Base-by-base conservation (phyloP, 1,140 invertebrate genomes). In the Drosophila auraria region DNA sequence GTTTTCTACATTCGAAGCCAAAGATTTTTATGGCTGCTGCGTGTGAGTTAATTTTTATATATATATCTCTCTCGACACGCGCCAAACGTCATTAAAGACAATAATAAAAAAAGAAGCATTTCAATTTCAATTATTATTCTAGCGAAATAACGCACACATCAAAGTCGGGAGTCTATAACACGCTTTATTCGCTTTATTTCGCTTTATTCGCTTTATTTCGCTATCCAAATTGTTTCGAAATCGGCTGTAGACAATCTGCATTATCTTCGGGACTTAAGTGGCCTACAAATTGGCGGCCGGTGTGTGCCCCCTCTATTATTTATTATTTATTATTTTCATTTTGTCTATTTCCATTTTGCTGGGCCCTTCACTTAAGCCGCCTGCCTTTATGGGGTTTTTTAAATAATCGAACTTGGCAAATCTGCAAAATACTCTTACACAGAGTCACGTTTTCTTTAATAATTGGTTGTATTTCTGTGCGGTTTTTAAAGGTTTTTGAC, bases 61-160 rank as follows among this genome's bases (percentile, higher is more conserved):
- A 44, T 64, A 42, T 68, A 33, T 14, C 11, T 15, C 20, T 38
- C 44, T 61, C 27, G 83, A 87, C 83, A 87, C 83, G 80, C 83
- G 83, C 72, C 83, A 62, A 69, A 71, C 57, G 65, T 71, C 69
- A 74, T 74, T 74, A 74, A 74, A 51, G 74, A 72, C 33, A 33
- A 33, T 2, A 58, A 59, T 60, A 66, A 47, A 59, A 30, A 47
- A 60, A 60, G 27, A 64, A 44, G 40, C 20, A 58, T 63, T 65
- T 53, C 62, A 58, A 38, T 51, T 45, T 82, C 59, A 74, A 69
- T 80, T 76, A 82, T 79, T 82, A 86, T 86, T 86, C 83, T 82
- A 83, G 49, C 47, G 73, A 44, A 78, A 78, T 71, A 57, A 71
- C 54, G 58, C 45, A 57, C 54, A 62, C 76, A 78, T 58, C 58